Base-by-base conservation (phyloP, 2,797 vertebrate species). In the Halcyon smyrnensis region DNA sequence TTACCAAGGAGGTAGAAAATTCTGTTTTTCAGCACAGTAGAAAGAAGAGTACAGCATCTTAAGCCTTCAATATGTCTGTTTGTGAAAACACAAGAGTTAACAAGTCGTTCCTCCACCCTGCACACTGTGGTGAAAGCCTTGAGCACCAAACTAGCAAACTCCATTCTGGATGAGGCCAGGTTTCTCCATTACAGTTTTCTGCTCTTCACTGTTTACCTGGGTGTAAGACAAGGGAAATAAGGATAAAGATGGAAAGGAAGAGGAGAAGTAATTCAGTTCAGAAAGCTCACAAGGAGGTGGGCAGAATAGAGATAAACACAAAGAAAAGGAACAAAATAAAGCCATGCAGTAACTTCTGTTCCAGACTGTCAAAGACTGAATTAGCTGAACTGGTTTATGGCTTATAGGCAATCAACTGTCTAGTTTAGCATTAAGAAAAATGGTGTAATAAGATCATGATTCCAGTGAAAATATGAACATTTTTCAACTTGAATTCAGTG, bases 171-270 rank as follows among this genome's bases (percentile, higher is more conserved):
- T 62, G 30, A 69, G 39, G 24, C 1, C 0, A n/a, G 5, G 1
- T n/a, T 91, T 75, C 75, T 75, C 36, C 30, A 30, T 37, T 57
- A 39, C 20, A 19, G 28, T 82, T 79, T 94, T 77, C 77, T 73
- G 28, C 37, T 77, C 51, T 73, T 62, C 48, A 17, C 28, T 82
- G 20, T 64, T 89, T 48, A 60, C 41, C 77, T 57, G 23, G 6
- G 19, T 57, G n/a, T 37, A 34, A 60, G n/a, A 17, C 18, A 36
- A 46, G 15, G 5, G 11, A 48, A 63, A 28, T n/a, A 65, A 57
- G 4, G 50, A 15, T 76, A 83, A 43, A 45, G 23, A 65, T 45
- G 41, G 23, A 77, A 88, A 65, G 46, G 59, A 83, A 24, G 34
- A 81, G 34, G 28, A 84, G 48, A 84, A 75, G 32, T 9, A 46